A percentile compares a stretch with the other conserved stretches of the same genome.
These are phyloP conservation scores for Colaptes auratus DNA, from an alignment of 2,113 vertebrate species.

Conservation along the genomic window DNA sequence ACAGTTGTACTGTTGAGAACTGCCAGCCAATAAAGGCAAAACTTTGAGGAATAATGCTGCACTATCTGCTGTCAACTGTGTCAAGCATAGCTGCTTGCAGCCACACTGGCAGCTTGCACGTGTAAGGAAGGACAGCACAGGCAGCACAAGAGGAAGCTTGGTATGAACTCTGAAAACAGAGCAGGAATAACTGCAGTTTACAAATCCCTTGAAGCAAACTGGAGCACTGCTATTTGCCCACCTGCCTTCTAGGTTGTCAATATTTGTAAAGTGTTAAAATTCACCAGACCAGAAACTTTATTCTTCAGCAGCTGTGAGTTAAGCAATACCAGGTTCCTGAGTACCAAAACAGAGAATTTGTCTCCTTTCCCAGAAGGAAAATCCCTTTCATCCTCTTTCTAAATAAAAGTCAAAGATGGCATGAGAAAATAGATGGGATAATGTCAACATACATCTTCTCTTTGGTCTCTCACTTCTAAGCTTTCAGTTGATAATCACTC, in stretches of 20 bases:
- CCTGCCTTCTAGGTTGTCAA: not conserved
- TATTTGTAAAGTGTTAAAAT: conserved; percentile 41
- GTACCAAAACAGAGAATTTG: not conserved
- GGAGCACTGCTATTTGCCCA: not conserved
- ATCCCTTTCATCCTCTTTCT: not conserved
- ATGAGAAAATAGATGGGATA: not conserved
- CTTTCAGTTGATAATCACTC: not conserved
- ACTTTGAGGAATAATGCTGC: not conserved
- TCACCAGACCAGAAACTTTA: conserved; percentile 16
- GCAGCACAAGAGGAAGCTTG: not conserved
- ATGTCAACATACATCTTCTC: not conserved
- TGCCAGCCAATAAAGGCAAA: not conserved
- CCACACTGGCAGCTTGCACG: not conserved
- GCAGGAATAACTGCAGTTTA: not conserved
- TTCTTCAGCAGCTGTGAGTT: not conserved
- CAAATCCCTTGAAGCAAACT: not conserved
- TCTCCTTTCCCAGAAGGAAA: not conserved
- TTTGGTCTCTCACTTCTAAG: not conserved
- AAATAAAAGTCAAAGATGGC: not conserved
- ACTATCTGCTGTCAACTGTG: not conserved
- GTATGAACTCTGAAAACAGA: not conserved
- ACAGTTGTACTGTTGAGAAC: not conserved
- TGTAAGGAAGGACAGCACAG: not conserved
- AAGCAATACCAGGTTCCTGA: not conserved
- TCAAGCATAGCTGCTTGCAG: not conserved